Percentiles rank a stretch among this genome's conserved stretches.
Evolutionary conservation across 2,888 invertebrate genomes (phyloP).

Genomic region (Dynastes grantii): DNA sequence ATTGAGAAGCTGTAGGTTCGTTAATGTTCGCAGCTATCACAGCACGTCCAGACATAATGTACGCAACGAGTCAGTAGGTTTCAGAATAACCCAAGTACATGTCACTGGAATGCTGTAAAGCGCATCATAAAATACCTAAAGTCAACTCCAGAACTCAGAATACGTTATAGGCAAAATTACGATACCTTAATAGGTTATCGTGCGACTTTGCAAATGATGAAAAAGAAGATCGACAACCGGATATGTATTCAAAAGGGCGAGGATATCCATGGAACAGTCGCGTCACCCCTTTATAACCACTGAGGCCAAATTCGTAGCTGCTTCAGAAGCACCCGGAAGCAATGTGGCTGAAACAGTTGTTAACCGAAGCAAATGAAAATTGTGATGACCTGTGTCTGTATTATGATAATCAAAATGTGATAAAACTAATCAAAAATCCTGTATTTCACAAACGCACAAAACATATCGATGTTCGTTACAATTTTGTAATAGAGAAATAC

Average conservation of each 20-base stretch:
- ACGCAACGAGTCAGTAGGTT: constrained; percentile 57
- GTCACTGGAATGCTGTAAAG: constrained; percentile 55
- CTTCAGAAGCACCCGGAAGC: constrained; percentile 59
- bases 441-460: constrained; percentile 36
- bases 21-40: constrained; percentile 56
- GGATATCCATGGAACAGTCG: constrained; percentile 30
- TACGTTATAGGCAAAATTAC: constrained; percentile 1
- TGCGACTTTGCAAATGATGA: constrained; percentile 57
- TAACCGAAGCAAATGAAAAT: not conserved
- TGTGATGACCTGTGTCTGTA: not conserved
- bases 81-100: constrained; percentile 38
- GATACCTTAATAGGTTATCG: constrained; percentile 53
- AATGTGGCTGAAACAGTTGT: constrained; percentile 47
- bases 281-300: constrained; percentile 60
- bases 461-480: constrained; percentile 4
- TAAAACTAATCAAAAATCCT: not conserved
- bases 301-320: constrained; percentile 61
- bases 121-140: constrained; percentile 51
- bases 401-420: constrained; percentile 23
- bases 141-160: no score
- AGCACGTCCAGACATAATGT: constrained; percentile 58
- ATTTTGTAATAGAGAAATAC: not conserved
- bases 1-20: constrained; percentile 57
- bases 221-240: constrained; percentile 54
- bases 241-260: constrained; percentile 37